Conservation (phyloP, 2,797 vertebrate genomes). For the Helarctos malayanus region DNA sequence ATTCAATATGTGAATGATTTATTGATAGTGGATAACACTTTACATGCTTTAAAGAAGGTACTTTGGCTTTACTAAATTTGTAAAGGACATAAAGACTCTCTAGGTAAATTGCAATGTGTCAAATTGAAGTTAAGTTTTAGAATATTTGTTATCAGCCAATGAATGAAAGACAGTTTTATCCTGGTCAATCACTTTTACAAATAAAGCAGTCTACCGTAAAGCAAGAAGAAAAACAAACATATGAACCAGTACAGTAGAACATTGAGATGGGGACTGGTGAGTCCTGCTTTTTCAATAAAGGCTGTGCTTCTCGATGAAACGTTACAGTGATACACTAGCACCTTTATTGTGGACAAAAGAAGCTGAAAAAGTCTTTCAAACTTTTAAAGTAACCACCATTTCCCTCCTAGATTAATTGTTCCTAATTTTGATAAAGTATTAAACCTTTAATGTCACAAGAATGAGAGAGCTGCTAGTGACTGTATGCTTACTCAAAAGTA, state of each 20-base stretch:
- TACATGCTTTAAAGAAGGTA: background rate
- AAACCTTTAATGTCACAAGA: background rate
- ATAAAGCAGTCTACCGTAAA: background rate
- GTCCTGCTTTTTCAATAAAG: background rate
- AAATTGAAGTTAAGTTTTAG: background rate
- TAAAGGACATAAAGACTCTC: background rate
- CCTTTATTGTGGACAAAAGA: background rate
- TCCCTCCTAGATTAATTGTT: background rate
- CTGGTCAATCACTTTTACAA: background rate
- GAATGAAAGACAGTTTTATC: background rate
- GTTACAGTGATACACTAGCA: background rate
- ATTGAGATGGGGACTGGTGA: background rate
- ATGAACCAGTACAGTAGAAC: background rate
- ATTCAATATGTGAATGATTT: background rate
- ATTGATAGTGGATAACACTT: background rate
- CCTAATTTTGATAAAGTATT: background rate
- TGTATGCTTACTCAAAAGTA: background rate
- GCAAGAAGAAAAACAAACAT: background rate
- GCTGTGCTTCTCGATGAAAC: background rate
- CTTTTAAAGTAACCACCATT: background rate
- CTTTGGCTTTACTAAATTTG: background rate
- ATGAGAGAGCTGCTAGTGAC: background rate
- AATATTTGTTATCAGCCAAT: background rate
- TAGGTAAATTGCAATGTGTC: background rate
- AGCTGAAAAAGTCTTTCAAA: background rate